These are phyloP conservation scores for Tangachromis dhanisi DNA, from an alignment of 2,113 vertebrate genomes.

Conservation along the genomic window DNA sequence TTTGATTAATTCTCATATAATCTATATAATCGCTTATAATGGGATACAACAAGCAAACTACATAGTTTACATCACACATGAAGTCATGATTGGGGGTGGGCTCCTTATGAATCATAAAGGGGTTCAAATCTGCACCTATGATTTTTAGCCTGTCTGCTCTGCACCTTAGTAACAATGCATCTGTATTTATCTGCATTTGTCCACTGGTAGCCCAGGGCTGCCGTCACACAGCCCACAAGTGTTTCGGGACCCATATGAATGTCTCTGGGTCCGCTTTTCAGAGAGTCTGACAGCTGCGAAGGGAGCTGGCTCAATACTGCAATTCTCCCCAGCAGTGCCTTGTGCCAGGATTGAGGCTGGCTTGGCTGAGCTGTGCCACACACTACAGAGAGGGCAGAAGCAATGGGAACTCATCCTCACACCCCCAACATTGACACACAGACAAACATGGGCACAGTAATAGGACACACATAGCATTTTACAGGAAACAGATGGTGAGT, in stretches of 20 bases:
- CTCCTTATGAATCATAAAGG: not conserved
- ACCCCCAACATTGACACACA: constrained; percentile 5
- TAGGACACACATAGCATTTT: not conserved
- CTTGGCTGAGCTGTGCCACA: constrained; percentile 39
- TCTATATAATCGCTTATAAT: not conserved
- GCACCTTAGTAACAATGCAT: constrained; percentile 1
- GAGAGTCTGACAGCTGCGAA: constrained; percentile 51
- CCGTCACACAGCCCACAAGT: constrained; percentile 7
- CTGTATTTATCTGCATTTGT: constrained; percentile 20
- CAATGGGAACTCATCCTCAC: not conserved
- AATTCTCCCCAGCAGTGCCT: constrained; percentile 31
- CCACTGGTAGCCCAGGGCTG: constrained; percentile 10
- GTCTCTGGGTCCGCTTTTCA: constrained; percentile 35
- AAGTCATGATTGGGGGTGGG: not conserved
- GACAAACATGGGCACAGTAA: constrained; percentile 16
- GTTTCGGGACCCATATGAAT: constrained; percentile 26
- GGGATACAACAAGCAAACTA: not conserved
- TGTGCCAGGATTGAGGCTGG: constrained; percentile 43
- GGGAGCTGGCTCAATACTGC: constrained; percentile 42
- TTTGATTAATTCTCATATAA: not conserved
- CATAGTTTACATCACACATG: not conserved
- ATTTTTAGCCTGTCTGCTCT: constrained; percentile 22
- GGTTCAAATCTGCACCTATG: constrained; percentile 2
- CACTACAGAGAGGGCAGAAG: constrained; percentile 27
- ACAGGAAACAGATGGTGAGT: not conserved